Conservation (phyloP, 2,888 invertebrate genomes). For the Acrocera orbiculus region DNA sequence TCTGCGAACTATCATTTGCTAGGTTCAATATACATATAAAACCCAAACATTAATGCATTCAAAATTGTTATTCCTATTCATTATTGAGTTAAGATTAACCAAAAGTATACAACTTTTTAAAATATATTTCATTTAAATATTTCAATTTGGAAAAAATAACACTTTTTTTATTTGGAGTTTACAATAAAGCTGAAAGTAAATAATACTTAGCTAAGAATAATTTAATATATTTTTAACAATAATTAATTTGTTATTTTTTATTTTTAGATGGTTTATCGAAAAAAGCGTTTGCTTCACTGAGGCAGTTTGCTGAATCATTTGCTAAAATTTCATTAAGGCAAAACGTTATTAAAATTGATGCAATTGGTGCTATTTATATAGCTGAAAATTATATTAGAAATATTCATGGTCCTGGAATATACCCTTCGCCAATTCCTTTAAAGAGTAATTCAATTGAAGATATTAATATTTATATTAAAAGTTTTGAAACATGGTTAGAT, state of each 20-base stretch:
- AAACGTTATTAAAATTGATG: constrained; percentile 22
- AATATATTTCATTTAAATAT: no score
- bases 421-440: constrained; percentile 18
- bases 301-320: constrained; percentile 26
- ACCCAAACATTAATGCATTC: no score
- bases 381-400: constrained; percentile 22
- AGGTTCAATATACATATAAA: no score
- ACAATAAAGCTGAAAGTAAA: no score
- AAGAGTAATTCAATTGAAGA: constrained; percentile 17
- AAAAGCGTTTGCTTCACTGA: constrained; percentile 21
- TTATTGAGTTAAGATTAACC: no score
- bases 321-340: constrained; percentile 24
- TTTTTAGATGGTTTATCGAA: constrained; percentile 22
- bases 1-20: no score
- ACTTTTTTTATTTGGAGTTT: no score
- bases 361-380: constrained; percentile 22
- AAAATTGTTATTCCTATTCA: no score
- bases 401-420: constrained; percentile 18
- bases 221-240: no score
- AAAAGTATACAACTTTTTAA: no score
- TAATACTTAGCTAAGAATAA: no score
- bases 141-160: no score
- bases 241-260: constrained; percentile 1
- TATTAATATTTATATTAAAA: constrained; percentile 21
- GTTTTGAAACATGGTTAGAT: constrained; percentile 22